Percentiles rank a stretch among this genome's conserved stretches.
Evolutionary conservation across 1,140 invertebrate species (phyloP).

Genomic region (Ceratitis capitata): DNA sequence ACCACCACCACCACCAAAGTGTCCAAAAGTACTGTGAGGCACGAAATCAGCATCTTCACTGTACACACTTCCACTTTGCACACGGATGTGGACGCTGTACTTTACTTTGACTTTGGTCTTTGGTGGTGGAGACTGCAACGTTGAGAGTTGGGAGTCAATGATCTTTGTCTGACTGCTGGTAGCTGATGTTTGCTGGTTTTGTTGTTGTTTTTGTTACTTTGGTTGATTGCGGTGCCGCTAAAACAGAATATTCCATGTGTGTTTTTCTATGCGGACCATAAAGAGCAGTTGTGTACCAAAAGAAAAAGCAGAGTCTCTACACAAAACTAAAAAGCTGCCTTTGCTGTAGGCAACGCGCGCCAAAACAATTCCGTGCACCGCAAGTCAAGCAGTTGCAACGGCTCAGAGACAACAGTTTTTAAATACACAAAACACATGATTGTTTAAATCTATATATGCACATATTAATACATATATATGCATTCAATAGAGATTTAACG

Average conservation of each 20-base stretch:
- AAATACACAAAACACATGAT: neutral
- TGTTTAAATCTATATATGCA: neutral
- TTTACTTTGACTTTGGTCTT: neutral
- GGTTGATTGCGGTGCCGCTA: neutral
- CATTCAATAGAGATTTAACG: no score
- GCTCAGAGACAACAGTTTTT: neutral
- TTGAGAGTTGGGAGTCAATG: neutral
- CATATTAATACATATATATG: neutral
- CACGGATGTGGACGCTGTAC: neutral
- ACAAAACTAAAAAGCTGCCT: neutral
- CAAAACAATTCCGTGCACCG: neutral
- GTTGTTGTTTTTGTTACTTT: neutral
- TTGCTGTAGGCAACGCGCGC: neutral
- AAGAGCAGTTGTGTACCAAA: neutral
- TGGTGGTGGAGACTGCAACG: neutral
- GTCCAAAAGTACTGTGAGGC: neutral
- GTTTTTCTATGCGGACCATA: slow-evolving; percentile 9
- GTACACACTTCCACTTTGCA: neutral
- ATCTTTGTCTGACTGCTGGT: neutral
- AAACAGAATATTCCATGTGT: slow-evolving; percentile 11
- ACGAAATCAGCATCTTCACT: neutral
- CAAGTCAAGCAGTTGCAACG: neutral
- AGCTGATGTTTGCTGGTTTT: neutral
- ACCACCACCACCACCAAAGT: neutral
- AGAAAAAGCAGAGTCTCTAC: neutral